Evolutionary conservation across 2,113 vertebrate species (phyloP).

Genomic region (Carollia perspicillata): DNA sequence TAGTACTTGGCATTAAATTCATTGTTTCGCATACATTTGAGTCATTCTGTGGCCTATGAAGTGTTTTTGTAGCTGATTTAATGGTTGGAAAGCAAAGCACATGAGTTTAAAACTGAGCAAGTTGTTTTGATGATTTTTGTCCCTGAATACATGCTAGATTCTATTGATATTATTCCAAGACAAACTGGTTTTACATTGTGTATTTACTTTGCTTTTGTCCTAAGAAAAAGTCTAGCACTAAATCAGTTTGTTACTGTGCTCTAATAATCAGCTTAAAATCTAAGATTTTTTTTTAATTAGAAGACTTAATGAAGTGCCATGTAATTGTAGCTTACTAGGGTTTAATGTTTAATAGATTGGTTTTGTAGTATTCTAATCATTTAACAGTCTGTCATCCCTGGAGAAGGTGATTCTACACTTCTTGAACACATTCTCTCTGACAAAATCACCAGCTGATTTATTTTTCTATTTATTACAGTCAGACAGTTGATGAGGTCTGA

Average conservation of each 20-base stretch:
- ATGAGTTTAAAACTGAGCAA: slow-evolving; percentile 54
- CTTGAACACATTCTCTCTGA: slow-evolving; percentile 47
- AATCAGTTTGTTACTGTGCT: slow-evolving; percentile 59
- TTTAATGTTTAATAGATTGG: slow-evolving; percentile 68
- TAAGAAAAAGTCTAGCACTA: slow-evolving; percentile 59
- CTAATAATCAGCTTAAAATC: slow-evolving; percentile 63
- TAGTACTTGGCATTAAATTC: slow-evolving; percentile 49
- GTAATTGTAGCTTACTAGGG: slow-evolving; percentile 63
- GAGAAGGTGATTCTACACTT: slow-evolving; percentile 57
- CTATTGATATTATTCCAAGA: slow-evolving; percentile 49
- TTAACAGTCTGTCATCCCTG: slow-evolving; percentile 56
- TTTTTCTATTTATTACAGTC: slow-evolving; percentile 76
- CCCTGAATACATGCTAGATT: slow-evolving; percentile 43
- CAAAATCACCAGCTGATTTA: slow-evolving; percentile 80
- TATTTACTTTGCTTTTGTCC: slow-evolving; percentile 60
- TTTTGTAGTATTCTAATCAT: slow-evolving; percentile 65
- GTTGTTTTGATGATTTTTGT: neutral
- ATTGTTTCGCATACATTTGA: slow-evolving; percentile 62
- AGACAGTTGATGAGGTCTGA: slow-evolving; percentile 61
- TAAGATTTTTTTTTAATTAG: neutral
- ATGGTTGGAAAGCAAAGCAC: slow-evolving; percentile 66
- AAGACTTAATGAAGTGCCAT: slow-evolving; percentile 49
- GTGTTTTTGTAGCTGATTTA: slow-evolving; percentile 55
- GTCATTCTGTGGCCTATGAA: slow-evolving; percentile 53
- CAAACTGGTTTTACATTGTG: slow-evolving; percentile 42